phyloP scores from a whole-genome alignment of 1,140 invertebrate genomes.

The Hyles euphorbiae region DNA sequence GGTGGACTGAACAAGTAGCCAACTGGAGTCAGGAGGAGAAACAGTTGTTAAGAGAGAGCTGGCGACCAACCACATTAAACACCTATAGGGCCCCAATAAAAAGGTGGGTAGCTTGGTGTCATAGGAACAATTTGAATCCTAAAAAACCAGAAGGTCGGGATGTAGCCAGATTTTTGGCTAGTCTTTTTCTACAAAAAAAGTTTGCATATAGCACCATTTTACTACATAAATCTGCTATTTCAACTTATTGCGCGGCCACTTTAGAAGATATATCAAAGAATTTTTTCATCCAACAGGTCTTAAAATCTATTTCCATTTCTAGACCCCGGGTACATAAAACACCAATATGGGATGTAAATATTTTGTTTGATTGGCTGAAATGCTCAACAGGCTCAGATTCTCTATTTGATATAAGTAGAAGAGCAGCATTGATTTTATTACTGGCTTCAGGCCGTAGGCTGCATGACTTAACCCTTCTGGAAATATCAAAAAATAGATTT shows the following conservation, averaged over 20 bases:
- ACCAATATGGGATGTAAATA: slow-evolving; percentile 11
- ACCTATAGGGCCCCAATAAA: slow-evolving; percentile 19
- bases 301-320: slow-evolving; percentile 11
- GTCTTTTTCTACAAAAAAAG: too few relatives aligned
- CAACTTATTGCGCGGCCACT: neutral
- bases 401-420: slow-evolving; percentile 29
- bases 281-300: slow-evolving; percentile 10
- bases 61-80: slow-evolving; percentile 15
- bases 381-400: neutral
- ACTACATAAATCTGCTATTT: slow-evolving; percentile 15
- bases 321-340: slow-evolving; percentile 4
- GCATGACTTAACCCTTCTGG: slow-evolving; percentile 9
- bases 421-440: slow-evolving; percentile 31
- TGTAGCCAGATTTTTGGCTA: too few relatives aligned
- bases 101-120: slow-evolving; percentile 15
- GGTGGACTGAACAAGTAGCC: slow-evolving; percentile 18
- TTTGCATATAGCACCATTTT: slow-evolving; percentile 14
- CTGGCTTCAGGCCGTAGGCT: slow-evolving; percentile 33
- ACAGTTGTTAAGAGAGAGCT: slow-evolving; percentile 12
- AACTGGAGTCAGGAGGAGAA: slow-evolving; percentile 17
- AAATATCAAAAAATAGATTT: slow-evolving; percentile 18
- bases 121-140: slow-evolving; percentile 1
- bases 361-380: slow-evolving; percentile 3
- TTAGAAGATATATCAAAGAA: slow-evolving; percentile 7
- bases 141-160: slow-evolving; percentile 10